Evolutionary conservation across 1,140 invertebrate genomes (phyloP).

Genomic region (Oppia nitens): DNA sequence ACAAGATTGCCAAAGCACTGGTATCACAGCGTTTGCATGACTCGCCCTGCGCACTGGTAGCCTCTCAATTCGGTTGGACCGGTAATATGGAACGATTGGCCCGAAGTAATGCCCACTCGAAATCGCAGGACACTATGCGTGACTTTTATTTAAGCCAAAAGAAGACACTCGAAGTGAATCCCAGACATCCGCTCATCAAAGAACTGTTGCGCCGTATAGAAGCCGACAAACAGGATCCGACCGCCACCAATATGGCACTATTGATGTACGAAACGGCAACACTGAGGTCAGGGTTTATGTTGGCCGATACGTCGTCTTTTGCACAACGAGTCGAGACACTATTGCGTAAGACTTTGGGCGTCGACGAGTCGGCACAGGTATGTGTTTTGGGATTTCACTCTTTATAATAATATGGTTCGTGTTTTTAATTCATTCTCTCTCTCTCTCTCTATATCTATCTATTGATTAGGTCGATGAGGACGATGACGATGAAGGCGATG

Average conservation of each 20-base stretch:
- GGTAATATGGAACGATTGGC: conserved; percentile 98
- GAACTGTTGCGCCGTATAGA: conserved; percentile 70
- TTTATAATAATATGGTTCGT: conserved; percentile 34
- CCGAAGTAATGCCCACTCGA: conserved; percentile 90
- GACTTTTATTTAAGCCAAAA: conserved; percentile 71
- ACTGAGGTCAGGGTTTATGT: conserved; percentile 70
- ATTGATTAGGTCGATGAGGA: conserved; percentile 20
- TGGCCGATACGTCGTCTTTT: conserved; percentile 69
- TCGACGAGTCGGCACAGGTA: conserved; percentile 54
- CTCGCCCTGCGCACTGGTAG: conserved; percentile 92
- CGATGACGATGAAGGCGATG: background rate
- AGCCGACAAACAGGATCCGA: conserved; percentile 52
- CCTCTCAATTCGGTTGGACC: conserved; percentile 91
- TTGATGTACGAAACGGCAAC: conserved; percentile 85
- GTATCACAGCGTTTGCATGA: conserved; percentile 76
- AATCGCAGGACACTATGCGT: conserved; percentile 54
- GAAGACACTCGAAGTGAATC: conserved; percentile 95
- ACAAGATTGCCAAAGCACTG: conserved; percentile 59
- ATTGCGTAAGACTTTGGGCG: conserved; percentile 61
- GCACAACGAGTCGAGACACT: conserved; percentile 71
- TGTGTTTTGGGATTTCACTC: background rate
- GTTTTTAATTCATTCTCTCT: too few species aligned
- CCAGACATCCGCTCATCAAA: conserved; percentile 83
- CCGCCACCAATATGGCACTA: conserved; percentile 66
- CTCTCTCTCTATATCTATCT: conserved; percentile 15